phyloP scores from a whole-genome alignment of 2,113 vertebrate species.

The human (Homo sapiens) region GRCh38 chr9:126866501-126867000 shows the following conservation, averaged over 20 bases:
- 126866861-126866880: not conserved
- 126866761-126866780: not conserved
- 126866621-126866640: constrained; percentile 32
- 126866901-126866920: not conserved
- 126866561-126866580: constrained; percentile 10
- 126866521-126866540: constrained; percentile 37
- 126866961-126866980: not conserved
- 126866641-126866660: constrained; percentile 34
- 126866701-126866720: not conserved
- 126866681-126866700: not conserved
- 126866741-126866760: constrained; percentile 40
- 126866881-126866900: not conserved
- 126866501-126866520: constrained; percentile 9
- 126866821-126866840: not conserved
- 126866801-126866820: not conserved
- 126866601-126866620: constrained; percentile 21
- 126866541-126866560: constrained; percentile 20
- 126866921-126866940: not conserved
- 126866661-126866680: not conserved
- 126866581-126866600: constrained; percentile 35
- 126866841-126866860: not conserved
- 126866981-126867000: not conserved
- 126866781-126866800: not conserved
- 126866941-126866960: not conserved
- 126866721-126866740: constrained; percentile 38